Evolutionary conservation across 2,888 invertebrate genomes (phyloP).

Genomic region (Acrocyrtus sp.): DNA sequence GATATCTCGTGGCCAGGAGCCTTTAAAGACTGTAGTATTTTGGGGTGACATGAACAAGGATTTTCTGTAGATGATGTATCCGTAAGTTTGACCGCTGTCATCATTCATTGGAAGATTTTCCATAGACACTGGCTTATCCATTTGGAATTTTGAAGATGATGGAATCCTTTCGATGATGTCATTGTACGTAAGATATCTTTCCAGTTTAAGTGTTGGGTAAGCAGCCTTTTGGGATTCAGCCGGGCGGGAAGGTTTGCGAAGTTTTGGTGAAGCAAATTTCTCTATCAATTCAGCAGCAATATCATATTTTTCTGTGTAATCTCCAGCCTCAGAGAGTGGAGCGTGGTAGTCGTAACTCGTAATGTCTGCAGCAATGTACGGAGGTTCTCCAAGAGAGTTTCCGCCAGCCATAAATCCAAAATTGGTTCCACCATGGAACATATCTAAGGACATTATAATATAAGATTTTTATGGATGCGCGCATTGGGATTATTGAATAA

Average conservation of each 20-base stretch:
- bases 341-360: slow-evolving; percentile 70
- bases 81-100: slow-evolving; percentile 70
- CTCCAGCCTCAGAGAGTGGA: slow-evolving; percentile 70
- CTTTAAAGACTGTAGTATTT: slow-evolving; percentile 19
- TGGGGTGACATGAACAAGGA: slow-evolving; percentile 28
- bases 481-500: too few relatives aligned
- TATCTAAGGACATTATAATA: too few relatives aligned
- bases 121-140: slow-evolving; percentile 61
- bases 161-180: slow-evolving; percentile 63
- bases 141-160: slow-evolving; percentile 29
- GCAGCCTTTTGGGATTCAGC: slow-evolving; percentile 64
- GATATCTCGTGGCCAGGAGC: slow-evolving; percentile 53
- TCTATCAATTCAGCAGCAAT: slow-evolving; percentile 61
- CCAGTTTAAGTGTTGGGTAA: slow-evolving; percentile 65
- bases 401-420: slow-evolving; percentile 53
- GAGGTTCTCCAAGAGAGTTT: slow-evolving; percentile 36
- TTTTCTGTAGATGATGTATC: slow-evolving; percentile 70
- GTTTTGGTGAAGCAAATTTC: slow-evolving; percentile 61
- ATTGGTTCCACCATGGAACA: slow-evolving; percentile 47
- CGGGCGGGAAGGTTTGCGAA: slow-evolving; percentile 65
- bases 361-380: slow-evolving; percentile 65
- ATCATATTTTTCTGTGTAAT: slow-evolving; percentile 69
- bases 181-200: slow-evolving; percentile 61
- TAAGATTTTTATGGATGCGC: not conserved
- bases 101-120: slow-evolving; percentile 63